Percentiles rank a stretch among this genome's conserved stretches.
These are phyloP conservation scores for Pandemis cinnamomeana DNA, from an alignment of 2,888 invertebrate genomes.

Conservation along the genomic window DNA sequence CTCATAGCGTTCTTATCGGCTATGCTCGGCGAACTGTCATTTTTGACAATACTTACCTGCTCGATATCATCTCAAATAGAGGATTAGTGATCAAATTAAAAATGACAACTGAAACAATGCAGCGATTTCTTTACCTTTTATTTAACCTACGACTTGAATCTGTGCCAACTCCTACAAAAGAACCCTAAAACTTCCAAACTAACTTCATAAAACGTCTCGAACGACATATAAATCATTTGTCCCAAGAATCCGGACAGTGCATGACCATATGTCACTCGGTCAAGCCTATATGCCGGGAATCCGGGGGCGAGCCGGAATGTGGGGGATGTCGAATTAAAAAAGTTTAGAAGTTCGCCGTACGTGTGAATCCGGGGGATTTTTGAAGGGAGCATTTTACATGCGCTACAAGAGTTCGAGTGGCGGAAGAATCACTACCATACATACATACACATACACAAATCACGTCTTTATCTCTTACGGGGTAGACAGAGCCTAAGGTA, in stretches of 20 bases:
- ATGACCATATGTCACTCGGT: constrained; percentile 30
- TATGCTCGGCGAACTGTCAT: no score
- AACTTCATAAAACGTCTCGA: constrained; percentile 17
- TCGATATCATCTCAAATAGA: no score
- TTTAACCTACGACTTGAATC: neutral
- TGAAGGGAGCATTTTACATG: constrained; percentile 14
- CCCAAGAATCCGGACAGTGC: constrained; percentile 21
- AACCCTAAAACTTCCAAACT: neutral
- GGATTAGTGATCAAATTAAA: no score
- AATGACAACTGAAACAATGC: no score
- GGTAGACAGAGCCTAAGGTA: no score
- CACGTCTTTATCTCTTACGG: no score
- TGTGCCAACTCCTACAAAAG: neutral
- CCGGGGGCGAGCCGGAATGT: constrained; percentile 28
- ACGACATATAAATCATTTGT: constrained; percentile 21
- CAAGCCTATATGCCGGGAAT: constrained; percentile 32
- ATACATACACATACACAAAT: no score
- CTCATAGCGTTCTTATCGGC: no score
- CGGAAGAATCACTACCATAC: neutral
- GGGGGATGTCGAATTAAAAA: constrained; percentile 40
- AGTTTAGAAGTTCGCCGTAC: constrained; percentile 32
- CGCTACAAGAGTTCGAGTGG: neutral
- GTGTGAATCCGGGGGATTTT: constrained; percentile 28
- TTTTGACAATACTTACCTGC: no score
- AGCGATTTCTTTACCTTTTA: no score